Base-by-base conservation (phyloP, 2,888 invertebrate genomes). In the Hirtodrosophila cameraria region DNA sequence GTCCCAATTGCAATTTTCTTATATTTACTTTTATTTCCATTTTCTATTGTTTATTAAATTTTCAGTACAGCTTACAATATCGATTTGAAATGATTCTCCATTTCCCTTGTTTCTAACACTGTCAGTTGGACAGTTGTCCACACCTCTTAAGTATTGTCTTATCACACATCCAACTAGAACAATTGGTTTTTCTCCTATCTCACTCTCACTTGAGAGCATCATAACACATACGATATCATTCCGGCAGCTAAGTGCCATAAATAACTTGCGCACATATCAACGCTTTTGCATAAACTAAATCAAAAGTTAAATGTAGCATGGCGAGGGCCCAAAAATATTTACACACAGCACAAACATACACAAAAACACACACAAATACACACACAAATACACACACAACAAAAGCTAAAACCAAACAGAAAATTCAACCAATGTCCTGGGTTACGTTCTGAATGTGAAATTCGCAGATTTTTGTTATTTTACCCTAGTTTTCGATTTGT, bases 221-320 rank as follows among this genome's bases (percentile, higher is more conserved):
- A n/a, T n/a, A n/a, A n/a, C n/a, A n/a, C 46, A 30, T 42, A 50
- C 48, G 75, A 78, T 66, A 61, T 70, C 58, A 71, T 71, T 52
- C 60, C 31, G 62, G 23, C 61, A 60, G 36, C 33, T 38, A 20
- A 25, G 43, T 55, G 25, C 35, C 74, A 76, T 76, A 80, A 86
- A 81, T 86, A 74, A 81, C 70, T 61, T 52, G 61, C 31, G 54
- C 43, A 63, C 45, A 52, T 52, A 52, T 65, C 70, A 70, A 74
- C 63, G 67, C 57, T 54, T 70, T 74, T 79, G 74, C 79, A 78
- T 84, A 77, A 78, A 77, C 84, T 86, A 87, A 85, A 83, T 83
- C 87, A 83, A 78, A 70, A 70, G 74, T 81, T 87, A 67, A 87
- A 87, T 87, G 85, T 81, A 68, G 61, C 81, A 86, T 87, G 61